Evolutionary conservation across 2,797 vertebrate species (phyloP), one percentile per base, ranked within the genome.

Genomic region (Sternotherus odoratus): DNA sequence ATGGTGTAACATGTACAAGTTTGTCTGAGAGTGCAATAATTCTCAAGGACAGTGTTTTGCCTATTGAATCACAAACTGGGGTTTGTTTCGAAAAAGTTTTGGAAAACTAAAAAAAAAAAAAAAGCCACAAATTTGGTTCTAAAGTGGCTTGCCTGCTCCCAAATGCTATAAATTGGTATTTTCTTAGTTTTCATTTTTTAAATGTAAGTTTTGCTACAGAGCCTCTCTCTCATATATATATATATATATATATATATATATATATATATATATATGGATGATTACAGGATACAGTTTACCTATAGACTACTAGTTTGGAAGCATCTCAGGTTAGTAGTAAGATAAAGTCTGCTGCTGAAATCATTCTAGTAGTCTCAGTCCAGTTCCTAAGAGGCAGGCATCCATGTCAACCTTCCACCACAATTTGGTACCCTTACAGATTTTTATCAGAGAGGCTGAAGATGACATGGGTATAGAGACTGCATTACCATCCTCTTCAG

Each of bases 51-150:
- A 6, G 54, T 54, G 1, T 0, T 89, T 63, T 13, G 39, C 63
- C 54, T 2, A 0, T 8, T 4, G 82, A 28, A 12, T 24, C 0
- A 0, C 33, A 2, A 56, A 33, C 0, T 0, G 19, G 33, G 60
- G n/a, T 10, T 30, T 30, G 57, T 30, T 36, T 23, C 8, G 63
- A n/a, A 63, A 63, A 63, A 9, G 53, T 21, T 21, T 17, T 21
- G 12, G 1, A 5, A 82, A 77, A 5, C 2, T 26, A 0, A 80
- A 69, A 54, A 86, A 36, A 28, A 26, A 0, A 87, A 28, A 78
- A 53, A 60, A 50, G 23, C 46, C 63, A 2, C 53, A 16, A 74
- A 0, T 13, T 8, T 11, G 1, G 39, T 2, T 69, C 82, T 77
- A 6, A 4, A 19, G 17, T 7, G n/a, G 2, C 60, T 24, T 2